Conservation (phyloP, 2,113 vertebrate genomes). For the Actenoides hombroni region DNA sequence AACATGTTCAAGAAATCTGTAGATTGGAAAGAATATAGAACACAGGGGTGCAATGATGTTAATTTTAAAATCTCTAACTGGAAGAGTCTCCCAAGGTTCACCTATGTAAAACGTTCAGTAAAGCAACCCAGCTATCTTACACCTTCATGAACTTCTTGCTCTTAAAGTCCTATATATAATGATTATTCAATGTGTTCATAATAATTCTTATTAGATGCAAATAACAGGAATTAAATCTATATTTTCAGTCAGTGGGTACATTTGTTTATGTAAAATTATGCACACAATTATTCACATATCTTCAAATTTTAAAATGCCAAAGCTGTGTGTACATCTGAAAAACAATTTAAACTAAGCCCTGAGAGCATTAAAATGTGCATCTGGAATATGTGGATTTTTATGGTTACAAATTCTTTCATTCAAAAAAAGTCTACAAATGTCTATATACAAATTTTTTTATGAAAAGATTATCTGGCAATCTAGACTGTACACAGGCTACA, state of each 20-base stretch:
- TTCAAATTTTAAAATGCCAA: neutral
- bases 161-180: neutral
- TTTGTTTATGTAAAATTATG: neutral
- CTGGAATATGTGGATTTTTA: slow-evolving; percentile 1
- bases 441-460: neutral
- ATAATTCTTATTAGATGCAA: neutral
- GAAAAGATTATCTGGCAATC: neutral
- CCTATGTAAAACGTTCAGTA: neutral
- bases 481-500: neutral
- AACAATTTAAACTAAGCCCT: neutral
- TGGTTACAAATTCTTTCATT: neutral
- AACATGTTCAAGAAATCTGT: neutral
- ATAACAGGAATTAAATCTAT: neutral
- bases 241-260: neutral
- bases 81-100: neutral
- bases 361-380: neutral
- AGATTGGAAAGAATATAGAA: neutral
- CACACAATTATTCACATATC: neutral
- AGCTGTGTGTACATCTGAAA: neutral
- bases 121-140: neutral
- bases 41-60: neutral
- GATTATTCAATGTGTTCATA: neutral
- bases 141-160: neutral
- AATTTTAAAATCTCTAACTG: neutral
- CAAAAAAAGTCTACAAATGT: neutral